These are phyloP conservation scores for Lineus longissimus DNA, from an alignment of 1,140 invertebrate genomes.

Conservation along the genomic window DNA sequence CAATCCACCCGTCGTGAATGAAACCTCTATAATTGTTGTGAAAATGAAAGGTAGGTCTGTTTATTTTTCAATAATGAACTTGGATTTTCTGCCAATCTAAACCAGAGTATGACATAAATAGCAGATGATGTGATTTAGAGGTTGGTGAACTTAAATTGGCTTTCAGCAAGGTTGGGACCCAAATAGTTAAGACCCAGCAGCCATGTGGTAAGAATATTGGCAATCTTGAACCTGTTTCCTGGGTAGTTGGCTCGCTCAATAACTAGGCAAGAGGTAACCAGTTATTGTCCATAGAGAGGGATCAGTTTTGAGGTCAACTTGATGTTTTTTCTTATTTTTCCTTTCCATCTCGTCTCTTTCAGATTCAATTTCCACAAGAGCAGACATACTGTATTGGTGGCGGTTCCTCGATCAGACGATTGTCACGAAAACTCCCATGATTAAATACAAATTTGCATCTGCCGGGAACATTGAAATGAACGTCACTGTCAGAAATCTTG, in stretches of 20 bases:
- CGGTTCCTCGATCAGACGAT: neutral
- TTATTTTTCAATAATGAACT: neutral
- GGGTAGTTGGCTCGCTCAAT: no score
- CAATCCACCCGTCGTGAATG: neutral
- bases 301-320: no score
- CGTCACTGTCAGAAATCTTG: neutral
- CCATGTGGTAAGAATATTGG: no score
- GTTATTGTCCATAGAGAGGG: no score
- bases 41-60: conserved; percentile 4
- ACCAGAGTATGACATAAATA: no score
- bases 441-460: neutral
- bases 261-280: no score
- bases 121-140: no score
- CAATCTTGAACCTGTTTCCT: no score
- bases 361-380: neutral
- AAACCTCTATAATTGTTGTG: neutral
- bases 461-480: neutral
- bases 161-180: no score
- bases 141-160: no score
- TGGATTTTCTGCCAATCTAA: neutral
- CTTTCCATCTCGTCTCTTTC: neutral
- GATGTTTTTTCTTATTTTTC: neutral
- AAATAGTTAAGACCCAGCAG: no score
- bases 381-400: neutral
- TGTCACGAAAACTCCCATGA: neutral